These are phyloP conservation scores for Melanotaenia nigrans DNA, from an alignment of 2,797 vertebrate genomes.

Conservation along the genomic window DNA sequence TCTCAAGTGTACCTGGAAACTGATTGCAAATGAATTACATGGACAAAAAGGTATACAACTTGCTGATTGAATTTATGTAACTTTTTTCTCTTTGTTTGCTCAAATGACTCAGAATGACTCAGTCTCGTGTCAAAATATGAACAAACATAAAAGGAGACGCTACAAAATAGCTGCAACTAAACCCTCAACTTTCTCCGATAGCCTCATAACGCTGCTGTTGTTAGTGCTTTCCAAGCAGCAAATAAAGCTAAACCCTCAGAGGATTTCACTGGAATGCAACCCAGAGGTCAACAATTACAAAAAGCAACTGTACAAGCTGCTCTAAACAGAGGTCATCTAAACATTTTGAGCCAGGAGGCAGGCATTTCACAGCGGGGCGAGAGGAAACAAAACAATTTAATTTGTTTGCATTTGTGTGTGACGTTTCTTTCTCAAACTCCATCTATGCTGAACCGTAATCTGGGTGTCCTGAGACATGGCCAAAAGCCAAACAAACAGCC, in stretches of 20 bases:
- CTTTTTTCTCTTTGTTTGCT: background rate
- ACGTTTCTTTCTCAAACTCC: background rate
- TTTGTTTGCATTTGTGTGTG: conserved; percentile 19
- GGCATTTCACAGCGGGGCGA: conserved; percentile 52
- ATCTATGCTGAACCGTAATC: conserved; percentile 14
- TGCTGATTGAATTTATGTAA: background rate
- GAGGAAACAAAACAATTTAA: conserved; percentile 9
- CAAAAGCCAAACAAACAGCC: conserved; percentile 50
- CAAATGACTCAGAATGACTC: conserved; percentile 3
- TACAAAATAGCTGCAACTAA: conserved; percentile 10
- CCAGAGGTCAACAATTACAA: conserved; percentile 29
- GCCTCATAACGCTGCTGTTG: conserved; percentile 20
- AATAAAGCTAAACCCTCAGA: conserved; percentile 31
- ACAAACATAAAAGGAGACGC: conserved; percentile 38
- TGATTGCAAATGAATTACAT: background rate
- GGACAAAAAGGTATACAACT: background rate
- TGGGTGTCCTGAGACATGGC: conserved; percentile 25
- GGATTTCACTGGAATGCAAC: conserved; percentile 59
- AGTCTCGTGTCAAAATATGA: conserved; percentile 23
- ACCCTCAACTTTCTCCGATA: conserved; percentile 11
- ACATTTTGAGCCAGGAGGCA: conserved; percentile 31
- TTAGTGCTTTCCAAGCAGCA: conserved; percentile 23
- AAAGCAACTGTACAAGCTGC: conserved; percentile 35
- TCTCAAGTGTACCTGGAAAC: background rate
- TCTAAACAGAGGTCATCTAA: conserved; percentile 34